Percentiles rank a stretch among this genome's conserved stretches.
phyloP scores from a whole-genome alignment of 2,888 invertebrate species.

The Labia minor region DNA sequence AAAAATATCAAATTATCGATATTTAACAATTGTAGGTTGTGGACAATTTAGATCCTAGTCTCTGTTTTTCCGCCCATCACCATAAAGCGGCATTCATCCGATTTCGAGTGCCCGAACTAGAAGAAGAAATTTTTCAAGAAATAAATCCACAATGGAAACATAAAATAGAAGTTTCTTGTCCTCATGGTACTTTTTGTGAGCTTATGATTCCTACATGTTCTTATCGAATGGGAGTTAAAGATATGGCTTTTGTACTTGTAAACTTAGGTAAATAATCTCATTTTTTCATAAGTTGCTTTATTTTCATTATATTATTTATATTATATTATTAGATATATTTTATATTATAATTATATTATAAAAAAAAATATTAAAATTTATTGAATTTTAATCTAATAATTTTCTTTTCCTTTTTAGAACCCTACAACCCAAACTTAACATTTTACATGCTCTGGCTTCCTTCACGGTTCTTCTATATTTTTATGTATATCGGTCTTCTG shows the following conservation, averaged over 20 bases:
- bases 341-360: background rate
- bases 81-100: conserved; percentile 49
- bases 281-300: no score
- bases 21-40: conserved; percentile 41
- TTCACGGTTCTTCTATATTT: conserved; percentile 52
- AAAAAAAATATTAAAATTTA: no score
- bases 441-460: conserved; percentile 75
- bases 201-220: conserved; percentile 88
- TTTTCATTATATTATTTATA: background rate
- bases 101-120: conserved; percentile 24
- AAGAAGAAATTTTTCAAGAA: background rate
- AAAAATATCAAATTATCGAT: conserved; percentile 30
- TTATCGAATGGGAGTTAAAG: conserved; percentile 84
- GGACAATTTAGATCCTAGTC: conserved; percentile 52
- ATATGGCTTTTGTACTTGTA: conserved; percentile 79
- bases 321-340: conserved; percentile 14
- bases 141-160: conserved; percentile 23
- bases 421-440: conserved; percentile 43
- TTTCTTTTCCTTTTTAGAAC: conserved; percentile 39
- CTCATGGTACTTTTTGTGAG: conserved; percentile 50
- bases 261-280: conserved; percentile 56
- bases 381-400: no score
- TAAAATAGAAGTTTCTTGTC: conserved; percentile 24
- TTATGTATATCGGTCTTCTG: conserved; percentile 41
- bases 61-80: conserved; percentile 60